Conservation (phyloP, 2,797 vertebrate genomes). For the Bradypus variegatus region DNA sequence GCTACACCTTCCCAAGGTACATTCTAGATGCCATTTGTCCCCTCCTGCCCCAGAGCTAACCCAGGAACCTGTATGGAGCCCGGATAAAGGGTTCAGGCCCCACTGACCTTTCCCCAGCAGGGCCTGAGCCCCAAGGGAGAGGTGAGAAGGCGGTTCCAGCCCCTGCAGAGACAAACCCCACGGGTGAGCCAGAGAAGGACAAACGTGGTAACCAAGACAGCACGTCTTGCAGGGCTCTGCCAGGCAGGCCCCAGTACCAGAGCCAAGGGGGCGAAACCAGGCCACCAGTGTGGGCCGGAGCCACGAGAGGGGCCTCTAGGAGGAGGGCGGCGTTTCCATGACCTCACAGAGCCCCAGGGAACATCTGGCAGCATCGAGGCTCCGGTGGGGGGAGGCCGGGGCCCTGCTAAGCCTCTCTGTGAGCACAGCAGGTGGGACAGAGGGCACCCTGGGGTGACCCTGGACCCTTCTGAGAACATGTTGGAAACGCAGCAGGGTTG, state of each 20-base stretch:
- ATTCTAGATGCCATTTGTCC: not conserved
- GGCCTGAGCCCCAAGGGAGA: not conserved
- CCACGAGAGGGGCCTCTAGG: fast-evolving
- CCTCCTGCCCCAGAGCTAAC: not conserved
- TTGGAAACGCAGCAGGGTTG: not conserved
- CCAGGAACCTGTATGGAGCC: not conserved
- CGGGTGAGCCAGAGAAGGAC: not conserved
- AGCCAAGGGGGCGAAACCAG: not conserved
- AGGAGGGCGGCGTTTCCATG: not conserved
- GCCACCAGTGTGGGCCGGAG: not conserved
- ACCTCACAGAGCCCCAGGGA: not conserved
- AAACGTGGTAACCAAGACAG: not conserved
- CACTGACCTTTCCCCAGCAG: not conserved
- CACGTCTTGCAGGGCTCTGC: not conserved
- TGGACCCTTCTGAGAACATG: not conserved
- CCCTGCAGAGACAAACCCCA: not conserved
- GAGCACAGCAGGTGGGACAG: not conserved
- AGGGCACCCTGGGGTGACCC: not conserved
- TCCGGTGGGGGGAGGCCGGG: not conserved
- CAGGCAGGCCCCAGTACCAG: not conserved
- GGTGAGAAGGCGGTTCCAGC: not conserved
- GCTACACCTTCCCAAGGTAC: not conserved
- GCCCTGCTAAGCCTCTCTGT: not conserved
- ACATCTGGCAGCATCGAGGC: not conserved
- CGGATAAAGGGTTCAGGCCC: not conserved